Evolutionary conservation across 2,113 vertebrate species (phyloP).

Genomic region (Edolisoma coerulescens): DNA sequence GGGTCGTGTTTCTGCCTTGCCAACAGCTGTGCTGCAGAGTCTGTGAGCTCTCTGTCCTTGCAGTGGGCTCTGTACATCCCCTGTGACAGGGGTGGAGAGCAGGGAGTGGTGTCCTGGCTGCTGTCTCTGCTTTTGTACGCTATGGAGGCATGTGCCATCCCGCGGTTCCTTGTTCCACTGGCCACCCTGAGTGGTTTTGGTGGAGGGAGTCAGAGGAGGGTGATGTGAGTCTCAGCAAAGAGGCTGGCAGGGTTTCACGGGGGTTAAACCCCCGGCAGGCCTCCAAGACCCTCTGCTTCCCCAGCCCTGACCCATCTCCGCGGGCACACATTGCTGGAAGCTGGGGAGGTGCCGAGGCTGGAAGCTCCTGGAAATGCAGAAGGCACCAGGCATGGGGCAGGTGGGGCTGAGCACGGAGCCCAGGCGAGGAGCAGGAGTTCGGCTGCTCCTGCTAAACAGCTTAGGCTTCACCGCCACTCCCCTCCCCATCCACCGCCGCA

Average conservation of each 20-base stretch:
- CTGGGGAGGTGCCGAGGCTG: fast-evolving
- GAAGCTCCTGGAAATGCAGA: neutral
- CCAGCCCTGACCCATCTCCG: neutral
- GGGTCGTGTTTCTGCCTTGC: neutral
- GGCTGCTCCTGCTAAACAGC: neutral
- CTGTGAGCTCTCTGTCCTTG: neutral
- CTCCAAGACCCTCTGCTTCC: neutral
- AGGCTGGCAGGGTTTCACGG: neutral
- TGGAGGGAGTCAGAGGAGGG: neutral
- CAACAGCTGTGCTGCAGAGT: neutral
- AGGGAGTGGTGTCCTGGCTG: neutral
- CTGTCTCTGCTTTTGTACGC: neutral
- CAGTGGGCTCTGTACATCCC: neutral
- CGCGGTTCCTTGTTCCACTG: fast-evolving
- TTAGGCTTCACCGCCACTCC: neutral
- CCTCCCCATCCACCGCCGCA: neutral
- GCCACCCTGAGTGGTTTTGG: neutral
- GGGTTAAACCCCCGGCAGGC: neutral
- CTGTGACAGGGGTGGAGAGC: neutral
- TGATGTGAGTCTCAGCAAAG: neutral
- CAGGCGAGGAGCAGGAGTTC: neutral
- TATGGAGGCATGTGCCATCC: fast-evolving
- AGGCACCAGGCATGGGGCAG: neutral
- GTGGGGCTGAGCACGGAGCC: neutral
- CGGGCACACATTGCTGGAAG: fast-evolving